Evolutionary conservation across 1,140 invertebrate species (phyloP), one percentile per base, ranked within the genome.

Genomic region (Ephestia elutella): DNA sequence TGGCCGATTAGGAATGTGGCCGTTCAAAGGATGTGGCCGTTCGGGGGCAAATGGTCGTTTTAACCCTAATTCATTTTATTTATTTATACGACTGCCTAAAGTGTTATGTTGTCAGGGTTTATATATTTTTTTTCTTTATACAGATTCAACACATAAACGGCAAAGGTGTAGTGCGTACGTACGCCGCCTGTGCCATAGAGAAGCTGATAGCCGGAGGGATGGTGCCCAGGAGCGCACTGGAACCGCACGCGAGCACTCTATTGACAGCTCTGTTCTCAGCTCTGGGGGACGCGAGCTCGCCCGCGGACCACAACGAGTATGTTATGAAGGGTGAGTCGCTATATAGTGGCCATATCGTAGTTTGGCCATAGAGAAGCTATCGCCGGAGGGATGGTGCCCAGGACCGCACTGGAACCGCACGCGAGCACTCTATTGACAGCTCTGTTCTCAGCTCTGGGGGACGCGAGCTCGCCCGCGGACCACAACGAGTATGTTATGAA

Each of bases 401-500:
- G 82, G 59, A 79, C 89, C 60, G 89, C 90, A 54, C 78, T 95
- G 49, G 74, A 86, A 49, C 92, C 93, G 0, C 80, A 94, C 55
- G 91, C 94, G 0, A 86, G 90, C 13, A 86, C 92, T 48, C 82
- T 98, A 49, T 88, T 98, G 2, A 90, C 90, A 5, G 94, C 93
- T 66, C 89, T 99, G 5, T 96, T 98, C 77, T 80, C 80, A 7
- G 92, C 93, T 19, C 88, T 99, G 38, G 91, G 92, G 2, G 89
- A 92, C 57, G 89, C 91, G 2, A 93, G 93, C 10, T 96, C 92
- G 3, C 95, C 94, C 9, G 96, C 96, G 0, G 90, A 94, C 66
- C 97, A 99, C 89, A 99, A 99, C 88, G 97, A 99, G 89, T 98
- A 99, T 79, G 92, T 96, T 0, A 99, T 99, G 97, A 99, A 97